These are phyloP conservation scores for Melanostoma mellinum DNA, from an alignment of 2,888 invertebrate species.

Conservation along the genomic window DNA sequence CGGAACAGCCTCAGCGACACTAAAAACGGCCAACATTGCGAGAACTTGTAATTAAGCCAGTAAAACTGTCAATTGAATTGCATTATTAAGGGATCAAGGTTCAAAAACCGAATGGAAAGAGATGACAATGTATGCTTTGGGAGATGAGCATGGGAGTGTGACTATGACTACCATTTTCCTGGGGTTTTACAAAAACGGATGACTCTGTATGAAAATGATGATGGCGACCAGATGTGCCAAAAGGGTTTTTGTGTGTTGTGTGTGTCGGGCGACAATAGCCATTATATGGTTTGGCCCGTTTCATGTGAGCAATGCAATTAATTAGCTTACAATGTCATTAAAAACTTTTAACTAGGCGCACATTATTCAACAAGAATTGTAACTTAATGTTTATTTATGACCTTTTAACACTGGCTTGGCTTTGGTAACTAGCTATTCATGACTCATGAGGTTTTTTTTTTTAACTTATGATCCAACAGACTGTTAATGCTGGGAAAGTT, in stretches of 20 bases:
- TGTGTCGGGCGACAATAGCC: slow-evolving; percentile 9
- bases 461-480: no score
- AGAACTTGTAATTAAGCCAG: slow-evolving; percentile 67
- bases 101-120: not conserved
- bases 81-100: slow-evolving; percentile 64
- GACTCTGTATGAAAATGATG: not conserved
- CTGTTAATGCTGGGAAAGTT: no score
- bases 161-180: not conserved
- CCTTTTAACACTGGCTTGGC: not conserved
- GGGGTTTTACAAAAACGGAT: slow-evolving; percentile 4
- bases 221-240: slow-evolving; percentile 38
- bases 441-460: no score
- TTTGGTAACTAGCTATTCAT: no score
- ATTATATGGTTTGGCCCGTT: slow-evolving; percentile 5
- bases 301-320: slow-evolving; percentile 32
- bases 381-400: slow-evolving; percentile 47
- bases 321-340: slow-evolving; percentile 63
- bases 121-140: not conserved
- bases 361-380: slow-evolving; percentile 20
- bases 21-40: slow-evolving; percentile 32
- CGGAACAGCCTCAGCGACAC: slow-evolving; percentile 19
- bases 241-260: slow-evolving; percentile 23
- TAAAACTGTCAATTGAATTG: slow-evolving; percentile 71
- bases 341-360: slow-evolving; percentile 45
- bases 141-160: not conserved